Base-by-base conservation (phyloP, 2,888 invertebrate species). In the Platycheirus rosarum region DNA sequence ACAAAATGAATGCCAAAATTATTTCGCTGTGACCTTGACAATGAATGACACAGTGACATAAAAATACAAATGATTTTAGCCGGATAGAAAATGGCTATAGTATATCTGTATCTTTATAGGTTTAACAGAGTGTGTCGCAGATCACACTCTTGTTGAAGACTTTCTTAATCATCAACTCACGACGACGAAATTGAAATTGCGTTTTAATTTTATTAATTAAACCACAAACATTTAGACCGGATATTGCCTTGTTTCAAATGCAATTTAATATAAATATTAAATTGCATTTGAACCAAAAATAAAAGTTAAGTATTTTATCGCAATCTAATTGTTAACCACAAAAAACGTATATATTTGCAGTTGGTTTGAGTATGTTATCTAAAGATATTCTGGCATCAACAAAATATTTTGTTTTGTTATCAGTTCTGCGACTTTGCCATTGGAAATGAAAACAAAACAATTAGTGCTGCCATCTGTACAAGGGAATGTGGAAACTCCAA, bases 381-480 rank as follows among this genome's bases (percentile, higher is more conserved):
- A 3, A 40, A 40, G 37, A 40, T 40, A 40, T 13, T 8, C 37
- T 13, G 37, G 35, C 35, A 23, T 23, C 23, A 4, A 11, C 37
- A 13, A n/a, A 13, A 13, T 40, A 13, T 13, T 40, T 40, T 13
- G 37, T 40, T 13, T 40, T 13, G 3, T n/a, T 13, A 40, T 40
- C 37, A 40, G n/a, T 40, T 40, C n/a, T n/a, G n/a, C n/a, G n/a
- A n/a, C n/a, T 40, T 40, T 32, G 29, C 2, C 8, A 32, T 32
- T 4, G 26, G 26, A 32, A 40, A 40, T 40, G 6, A 40, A 40
- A 48, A 18, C 60, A 46, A 57, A 42, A 11, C 9, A 51, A n/a
- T 18, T 29, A n/a, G 29, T 66, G 32, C 42, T 53, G 53, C 53
- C 68, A 68, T 68, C 53, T 68, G 35, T 46, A 16, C 4, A 40